Evolutionary conservation across 2,888 invertebrate genomes (phyloP), one percentile per base, ranked within the genome.

Genomic region (Archips xylosteana): DNA sequence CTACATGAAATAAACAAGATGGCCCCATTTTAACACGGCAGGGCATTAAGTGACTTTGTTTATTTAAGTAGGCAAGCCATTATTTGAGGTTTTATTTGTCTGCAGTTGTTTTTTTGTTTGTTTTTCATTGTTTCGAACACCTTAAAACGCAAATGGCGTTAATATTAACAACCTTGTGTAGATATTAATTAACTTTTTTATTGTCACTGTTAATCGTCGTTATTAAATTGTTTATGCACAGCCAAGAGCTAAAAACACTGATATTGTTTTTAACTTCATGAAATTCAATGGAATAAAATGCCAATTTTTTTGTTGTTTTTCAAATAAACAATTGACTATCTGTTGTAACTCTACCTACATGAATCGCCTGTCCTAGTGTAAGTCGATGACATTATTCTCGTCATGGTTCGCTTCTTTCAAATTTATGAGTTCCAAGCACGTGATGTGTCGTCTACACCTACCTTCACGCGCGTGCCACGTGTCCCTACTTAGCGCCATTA

Each of bases 1-100:
- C 36, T 69, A 70, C 71, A 45, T 68, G 47, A 68, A 67, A 76
- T 75, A 64, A 73, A 68, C 60, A 65, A 62, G 62, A 70, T 67
- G 59, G 66, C 54, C 70, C 62, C 49, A 54, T 70, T 68, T 72
- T 71, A 67, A 64, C 70, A 75, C 64, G 36, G 51, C 61, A 54
- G 9, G 51, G 59, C 68, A 62, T 68, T 67, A 67, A 65, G 36
- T 15, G 36, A 54, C 45, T 64, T 36, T 64, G n/a, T 59, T 75
- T 54, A 71, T 61, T 68, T 75, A 51, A 70, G 57, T 66, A 60
- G 54, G 34, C 62, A 62, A 51, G n/a, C 60, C 23, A 49, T 60
- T 60, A 60, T 68, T 57, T 47, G n/a, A 68, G 47, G 36, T 60
- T 69, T 42, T 15, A 68, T 49, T 51, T 69, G 60, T 36, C 15